Percentiles rank a stretch among this genome's conserved stretches.
These are phyloP conservation scores for Zhuqinia jingwanae DNA, from an alignment of 2,888 invertebrate genomes.

Conservation along the genomic window DNA sequence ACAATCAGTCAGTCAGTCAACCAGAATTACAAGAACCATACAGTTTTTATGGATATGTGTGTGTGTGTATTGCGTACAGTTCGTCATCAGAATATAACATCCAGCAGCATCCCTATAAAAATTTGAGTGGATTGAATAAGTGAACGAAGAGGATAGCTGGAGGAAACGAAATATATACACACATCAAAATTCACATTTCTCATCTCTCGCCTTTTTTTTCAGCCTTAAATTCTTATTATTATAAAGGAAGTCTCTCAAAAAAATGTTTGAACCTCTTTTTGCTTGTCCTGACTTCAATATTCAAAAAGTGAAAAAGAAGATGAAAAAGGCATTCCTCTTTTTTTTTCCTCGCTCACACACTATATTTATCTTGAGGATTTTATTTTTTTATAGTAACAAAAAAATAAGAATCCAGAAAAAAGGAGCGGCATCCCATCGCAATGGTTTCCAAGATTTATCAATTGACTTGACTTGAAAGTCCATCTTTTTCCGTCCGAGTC, in stretches of 20 bases:
- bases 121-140: background rate
- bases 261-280: background rate
- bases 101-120: background rate
- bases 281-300: background rate
- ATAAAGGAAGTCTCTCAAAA: background rate
- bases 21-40: background rate
- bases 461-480: background rate
- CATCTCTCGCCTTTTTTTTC: background rate
- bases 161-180: slow-evolving; percentile 17
- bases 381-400: too few relatives aligned
- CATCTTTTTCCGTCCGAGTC: background rate
- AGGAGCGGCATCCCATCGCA: too few relatives aligned
- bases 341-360: background rate
- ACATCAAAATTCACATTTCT: background rate
- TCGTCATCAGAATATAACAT: background rate
- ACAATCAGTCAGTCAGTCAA: slow-evolving; percentile 20
- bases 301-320: background rate
- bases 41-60: too few relatives aligned
- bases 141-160: slow-evolving; percentile 3
- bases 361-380: too few relatives aligned
- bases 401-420: background rate
- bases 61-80: background rate
- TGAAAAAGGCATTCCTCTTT: background rate
- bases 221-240: too few relatives aligned
- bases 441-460: background rate